Conservation (phyloP, 2,888 invertebrate species). For the Encarsia formosa region DNA sequence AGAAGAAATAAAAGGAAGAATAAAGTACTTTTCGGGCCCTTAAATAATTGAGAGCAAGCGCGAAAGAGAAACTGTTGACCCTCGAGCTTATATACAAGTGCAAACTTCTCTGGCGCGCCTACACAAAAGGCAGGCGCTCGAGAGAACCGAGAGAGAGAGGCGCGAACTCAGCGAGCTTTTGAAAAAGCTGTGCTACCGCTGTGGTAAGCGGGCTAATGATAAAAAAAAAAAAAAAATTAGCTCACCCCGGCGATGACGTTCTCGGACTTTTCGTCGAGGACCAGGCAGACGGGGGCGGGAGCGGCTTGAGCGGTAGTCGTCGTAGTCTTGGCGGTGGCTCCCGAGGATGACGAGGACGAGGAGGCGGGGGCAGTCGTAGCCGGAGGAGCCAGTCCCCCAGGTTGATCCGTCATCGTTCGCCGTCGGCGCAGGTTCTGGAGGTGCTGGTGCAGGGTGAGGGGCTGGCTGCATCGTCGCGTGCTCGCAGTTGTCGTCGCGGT, state of each 20-base stretch:
- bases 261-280: slow-evolving; percentile 43
- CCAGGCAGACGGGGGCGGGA: slow-evolving; percentile 27
- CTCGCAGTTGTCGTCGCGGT: background rate
- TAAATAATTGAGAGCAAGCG: background rate
- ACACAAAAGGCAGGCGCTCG: no score
- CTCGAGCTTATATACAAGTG: no score
- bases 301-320: no score
- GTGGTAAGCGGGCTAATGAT: no score
- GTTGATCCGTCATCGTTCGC: slow-evolving; percentile 46
- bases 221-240: background rate
- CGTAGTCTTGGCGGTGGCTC: no score
- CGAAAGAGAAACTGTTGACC: slow-evolving; percentile 5
- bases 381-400: no score
- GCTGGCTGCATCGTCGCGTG: slow-evolving; percentile 16
- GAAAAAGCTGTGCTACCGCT: no score
- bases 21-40: background rate
- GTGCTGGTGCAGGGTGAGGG: slow-evolving; percentile 3
- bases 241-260: slow-evolving; percentile 42
- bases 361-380: no score
- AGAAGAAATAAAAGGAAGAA: background rate
- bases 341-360: no score
- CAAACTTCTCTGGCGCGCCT: no score
- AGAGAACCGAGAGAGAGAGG: no score
- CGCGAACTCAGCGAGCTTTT: no score
- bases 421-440: slow-evolving; percentile 12